A percentile compares a stretch with the other conserved stretches of the same genome.
Conservation (phyloP, 2,797 vertebrate genomes). For the Trachops cirrhosus region DNA sequence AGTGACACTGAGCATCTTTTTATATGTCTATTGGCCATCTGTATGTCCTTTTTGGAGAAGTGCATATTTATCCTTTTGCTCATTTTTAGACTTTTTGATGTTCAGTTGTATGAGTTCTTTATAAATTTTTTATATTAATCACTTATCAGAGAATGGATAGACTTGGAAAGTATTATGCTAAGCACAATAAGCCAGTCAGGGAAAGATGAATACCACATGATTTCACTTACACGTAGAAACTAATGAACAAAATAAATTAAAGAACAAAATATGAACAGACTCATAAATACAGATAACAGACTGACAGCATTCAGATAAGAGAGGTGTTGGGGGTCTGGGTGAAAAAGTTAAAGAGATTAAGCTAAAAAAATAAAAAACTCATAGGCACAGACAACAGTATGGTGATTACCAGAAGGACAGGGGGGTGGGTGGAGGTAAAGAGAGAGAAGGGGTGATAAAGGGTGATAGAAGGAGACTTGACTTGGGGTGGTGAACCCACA, state of each 20-base stretch:
- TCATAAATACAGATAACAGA: background rate
- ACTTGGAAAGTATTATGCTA: background rate
- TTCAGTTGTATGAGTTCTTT: background rate
- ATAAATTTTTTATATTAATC: background rate
- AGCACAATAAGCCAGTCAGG: background rate
- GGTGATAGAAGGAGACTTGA: background rate
- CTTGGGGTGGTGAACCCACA: background rate
- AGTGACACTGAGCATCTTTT: too few species aligned
- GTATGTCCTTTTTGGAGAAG: background rate
- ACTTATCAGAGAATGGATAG: background rate
- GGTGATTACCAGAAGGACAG: background rate
- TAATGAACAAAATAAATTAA: background rate
- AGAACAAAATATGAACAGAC: background rate
- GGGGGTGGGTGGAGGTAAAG: too few species aligned
- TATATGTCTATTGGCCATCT: background rate
- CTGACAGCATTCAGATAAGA: background rate
- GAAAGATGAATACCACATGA: background rate
- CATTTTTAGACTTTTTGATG: background rate
- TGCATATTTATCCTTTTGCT: background rate
- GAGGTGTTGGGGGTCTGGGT: fast-evolving
- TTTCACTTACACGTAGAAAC: background rate
- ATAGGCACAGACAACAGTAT: background rate
- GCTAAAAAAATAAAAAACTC: background rate
- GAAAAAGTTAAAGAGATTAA: background rate
- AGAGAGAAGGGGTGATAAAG: background rate